Conservation (phyloP, 2,797 vertebrate species). For the Acrocephalus scirpaceus region DNA sequence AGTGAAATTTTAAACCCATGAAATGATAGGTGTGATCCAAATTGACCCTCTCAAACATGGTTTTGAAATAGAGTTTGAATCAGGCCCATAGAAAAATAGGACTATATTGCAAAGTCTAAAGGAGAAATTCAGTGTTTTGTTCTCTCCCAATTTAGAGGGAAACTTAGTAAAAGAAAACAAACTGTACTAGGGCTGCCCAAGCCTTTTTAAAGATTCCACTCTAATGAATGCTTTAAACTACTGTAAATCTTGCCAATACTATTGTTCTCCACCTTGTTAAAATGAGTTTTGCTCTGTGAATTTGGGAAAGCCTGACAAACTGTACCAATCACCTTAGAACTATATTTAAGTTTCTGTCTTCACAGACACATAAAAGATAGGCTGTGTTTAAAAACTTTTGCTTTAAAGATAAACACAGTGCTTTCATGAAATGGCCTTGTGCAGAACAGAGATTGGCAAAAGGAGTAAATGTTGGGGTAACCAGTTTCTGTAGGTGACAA, state of each 20-base stretch:
- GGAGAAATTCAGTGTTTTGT: not conserved
- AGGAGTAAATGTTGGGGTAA: not conserved
- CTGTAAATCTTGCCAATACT: not conserved
- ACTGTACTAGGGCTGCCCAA: not conserved
- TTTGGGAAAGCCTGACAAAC: not conserved
- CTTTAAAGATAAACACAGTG: not conserved
- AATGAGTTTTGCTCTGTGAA: not conserved
- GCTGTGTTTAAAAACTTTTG: not conserved
- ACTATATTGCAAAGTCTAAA: not conserved
- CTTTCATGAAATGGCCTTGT: not conserved
- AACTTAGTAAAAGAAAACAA: not conserved
- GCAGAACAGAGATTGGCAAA: not conserved
- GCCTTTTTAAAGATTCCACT: not conserved
- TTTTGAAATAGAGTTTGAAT: not conserved
- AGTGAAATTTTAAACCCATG: not conserved
- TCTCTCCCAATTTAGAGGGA: not conserved
- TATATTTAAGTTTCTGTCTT: not conserved
- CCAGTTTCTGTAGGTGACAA: not conserved
- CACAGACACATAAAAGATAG: not conserved
- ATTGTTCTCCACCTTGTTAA: not conserved
- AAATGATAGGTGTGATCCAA: not conserved
- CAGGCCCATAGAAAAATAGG: not conserved
- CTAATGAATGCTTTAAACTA: not conserved
- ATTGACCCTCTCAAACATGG: not conserved
- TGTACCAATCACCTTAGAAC: not conserved